Conservation (phyloP, 23 tunicate species). For the Trididemnum nubilum region DNA sequence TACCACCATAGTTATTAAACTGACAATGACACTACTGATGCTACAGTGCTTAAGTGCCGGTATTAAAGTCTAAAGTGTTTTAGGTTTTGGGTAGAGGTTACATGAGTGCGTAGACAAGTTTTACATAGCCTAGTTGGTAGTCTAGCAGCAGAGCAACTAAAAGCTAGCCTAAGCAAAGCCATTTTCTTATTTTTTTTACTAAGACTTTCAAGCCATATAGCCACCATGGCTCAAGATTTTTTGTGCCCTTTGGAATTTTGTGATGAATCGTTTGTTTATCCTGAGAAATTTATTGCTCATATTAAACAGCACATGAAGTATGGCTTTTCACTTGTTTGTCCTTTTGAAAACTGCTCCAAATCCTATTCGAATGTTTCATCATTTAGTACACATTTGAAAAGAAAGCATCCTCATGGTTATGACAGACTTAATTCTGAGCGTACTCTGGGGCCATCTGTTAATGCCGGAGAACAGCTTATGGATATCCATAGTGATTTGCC, state of each 20-base stretch:
- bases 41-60: background rate
- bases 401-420: background rate
- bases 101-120: background rate
- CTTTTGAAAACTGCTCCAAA: background rate
- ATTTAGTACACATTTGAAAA: background rate
- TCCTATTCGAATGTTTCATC: background rate
- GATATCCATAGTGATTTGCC: background rate
- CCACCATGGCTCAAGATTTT: conserved; percentile 1
- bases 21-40: no score
- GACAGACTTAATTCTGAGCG: background rate
- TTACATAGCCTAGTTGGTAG: background rate
- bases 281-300: background rate
- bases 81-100: background rate
- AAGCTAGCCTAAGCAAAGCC: background rate
- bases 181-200: background rate
- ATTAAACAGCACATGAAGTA: background rate
- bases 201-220: background rate
- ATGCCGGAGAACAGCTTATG: background rate
- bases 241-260: background rate
- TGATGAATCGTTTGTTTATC: background rate
- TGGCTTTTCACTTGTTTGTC: background rate
- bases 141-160: background rate
- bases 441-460: background rate
- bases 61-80: background rate
- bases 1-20: no score